Conservation (phyloP, 2,797 vertebrate species). For the Odontamblyopus lacepedii region DNA sequence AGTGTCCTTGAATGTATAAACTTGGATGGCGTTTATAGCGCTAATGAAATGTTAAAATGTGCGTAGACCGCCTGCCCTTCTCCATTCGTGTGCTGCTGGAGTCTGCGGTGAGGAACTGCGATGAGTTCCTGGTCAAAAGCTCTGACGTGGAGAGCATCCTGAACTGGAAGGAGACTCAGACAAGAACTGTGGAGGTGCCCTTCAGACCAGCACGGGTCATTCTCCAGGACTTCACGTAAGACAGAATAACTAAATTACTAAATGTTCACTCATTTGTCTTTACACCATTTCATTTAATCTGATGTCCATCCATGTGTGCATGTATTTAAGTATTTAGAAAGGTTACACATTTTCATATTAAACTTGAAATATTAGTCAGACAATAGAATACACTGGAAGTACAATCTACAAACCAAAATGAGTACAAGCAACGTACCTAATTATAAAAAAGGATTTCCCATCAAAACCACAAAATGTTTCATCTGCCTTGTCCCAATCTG, state of each 20-base stretch:
- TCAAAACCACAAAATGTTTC: neutral
- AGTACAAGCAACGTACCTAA: too few species aligned
- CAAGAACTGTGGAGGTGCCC: slow-evolving; percentile 89
- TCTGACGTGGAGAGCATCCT: slow-evolving; percentile 92
- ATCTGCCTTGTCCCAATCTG: neutral
- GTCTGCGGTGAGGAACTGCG: slow-evolving; percentile 92
- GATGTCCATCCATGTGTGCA: too few species aligned
- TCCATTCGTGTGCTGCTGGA: slow-evolving; percentile 94
- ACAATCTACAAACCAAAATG: neutral
- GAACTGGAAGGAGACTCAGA: slow-evolving; percentile 88
- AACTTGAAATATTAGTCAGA: neutral
- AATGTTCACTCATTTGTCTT: too few species aligned
- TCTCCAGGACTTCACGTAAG: slow-evolving; percentile 96
- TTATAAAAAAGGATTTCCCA: too few species aligned
- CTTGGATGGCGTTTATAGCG: neutral
- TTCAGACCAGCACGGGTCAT: slow-evolving; percentile 96
- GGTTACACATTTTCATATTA: too few species aligned
- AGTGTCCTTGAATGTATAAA: neutral
- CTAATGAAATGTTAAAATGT: neutral
- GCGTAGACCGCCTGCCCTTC: slow-evolving; percentile 86
- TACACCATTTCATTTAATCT: too few species aligned
- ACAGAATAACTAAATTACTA: neutral
- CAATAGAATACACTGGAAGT: neutral
- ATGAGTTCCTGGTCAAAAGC: slow-evolving; percentile 90
- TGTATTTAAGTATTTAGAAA: too few species aligned